A percentile compares a stretch with the other conserved stretches of the same genome.
These are phyloP conservation scores for Sciaenops ocellatus DNA, from an alignment of 2,797 vertebrate species.

Conservation along the genomic window DNA sequence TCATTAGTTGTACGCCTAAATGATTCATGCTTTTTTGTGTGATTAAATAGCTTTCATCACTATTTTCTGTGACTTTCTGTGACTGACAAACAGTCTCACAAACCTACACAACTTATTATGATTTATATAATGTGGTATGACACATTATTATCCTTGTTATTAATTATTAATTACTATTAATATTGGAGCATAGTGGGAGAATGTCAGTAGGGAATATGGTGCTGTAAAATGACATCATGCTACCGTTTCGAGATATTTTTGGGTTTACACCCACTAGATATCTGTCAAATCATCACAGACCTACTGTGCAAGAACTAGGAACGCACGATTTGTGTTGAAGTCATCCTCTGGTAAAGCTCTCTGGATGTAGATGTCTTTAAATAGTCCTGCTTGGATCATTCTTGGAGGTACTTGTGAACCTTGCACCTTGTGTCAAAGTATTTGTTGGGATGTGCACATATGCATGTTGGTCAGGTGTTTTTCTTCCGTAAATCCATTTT, in stretches of 20 bases:
- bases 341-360: not conserved
- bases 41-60: not conserved
- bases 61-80: not conserved
- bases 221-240: too few relatives aligned
- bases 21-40: not conserved
- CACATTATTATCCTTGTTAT: too few relatives aligned
- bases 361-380: not conserved
- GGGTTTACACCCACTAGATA: conserved; percentile 19
- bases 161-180: too few relatives aligned
- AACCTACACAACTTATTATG: not conserved
- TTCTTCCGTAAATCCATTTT: not conserved
- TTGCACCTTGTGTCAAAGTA: not conserved
- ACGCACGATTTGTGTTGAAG: not conserved
- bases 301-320: not conserved
- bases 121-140: too few relatives aligned
- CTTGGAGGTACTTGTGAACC: conserved; percentile 1
- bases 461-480: not conserved
- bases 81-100: not conserved
- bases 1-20: not conserved
- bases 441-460: not conserved
- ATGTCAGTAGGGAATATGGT: too few relatives aligned
- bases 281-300: conserved; percentile 18
- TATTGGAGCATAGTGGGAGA: too few relatives aligned
- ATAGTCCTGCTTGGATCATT: not conserved
- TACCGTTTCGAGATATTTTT: conserved; percentile 2